phyloP scores from a whole-genome alignment of 1,140 invertebrate genomes.

The Heliothis subflexa region DNA sequence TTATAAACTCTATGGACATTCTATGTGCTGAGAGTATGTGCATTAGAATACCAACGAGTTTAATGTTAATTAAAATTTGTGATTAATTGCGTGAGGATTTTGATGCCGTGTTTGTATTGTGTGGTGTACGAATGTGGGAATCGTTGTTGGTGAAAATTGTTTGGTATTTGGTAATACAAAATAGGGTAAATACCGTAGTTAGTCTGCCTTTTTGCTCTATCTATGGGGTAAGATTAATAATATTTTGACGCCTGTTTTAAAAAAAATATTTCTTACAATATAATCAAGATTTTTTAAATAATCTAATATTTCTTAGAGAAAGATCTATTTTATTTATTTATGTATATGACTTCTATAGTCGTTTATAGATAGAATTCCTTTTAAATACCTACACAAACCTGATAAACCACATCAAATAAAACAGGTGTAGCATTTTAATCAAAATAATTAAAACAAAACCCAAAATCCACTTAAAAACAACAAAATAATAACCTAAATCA shows the following conservation, averaged over 20 bases:
- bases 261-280: too few species aligned
- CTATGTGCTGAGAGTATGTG: constrained; percentile 16
- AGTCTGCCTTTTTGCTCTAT: too few species aligned
- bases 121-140: background rate
- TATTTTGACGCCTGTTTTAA: too few species aligned
- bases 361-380: too few species aligned
- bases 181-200: background rate
- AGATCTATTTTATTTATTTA: too few species aligned
- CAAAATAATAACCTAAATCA: background rate
- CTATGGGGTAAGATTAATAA: too few species aligned
- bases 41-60: constrained; percentile 5
- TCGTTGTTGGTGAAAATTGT: background rate
- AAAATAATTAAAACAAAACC: background rate
- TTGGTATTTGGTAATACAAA: background rate
- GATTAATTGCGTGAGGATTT: constrained; percentile 7
- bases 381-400: too few species aligned
- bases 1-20: constrained; percentile 23
- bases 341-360: too few species aligned
- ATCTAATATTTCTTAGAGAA: too few species aligned
- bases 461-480: background rate
- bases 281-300: too few species aligned
- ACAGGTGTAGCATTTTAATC: background rate
- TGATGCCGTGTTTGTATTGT: background rate
- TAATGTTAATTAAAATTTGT: constrained; percentile 31
- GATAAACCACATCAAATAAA: too few species aligned